Percentiles rank a stretch among this genome's conserved stretches.
Evolutionary conservation across 2,113 vertebrate genomes (phyloP).

Genomic region (Pogonocichla stellata): DNA sequence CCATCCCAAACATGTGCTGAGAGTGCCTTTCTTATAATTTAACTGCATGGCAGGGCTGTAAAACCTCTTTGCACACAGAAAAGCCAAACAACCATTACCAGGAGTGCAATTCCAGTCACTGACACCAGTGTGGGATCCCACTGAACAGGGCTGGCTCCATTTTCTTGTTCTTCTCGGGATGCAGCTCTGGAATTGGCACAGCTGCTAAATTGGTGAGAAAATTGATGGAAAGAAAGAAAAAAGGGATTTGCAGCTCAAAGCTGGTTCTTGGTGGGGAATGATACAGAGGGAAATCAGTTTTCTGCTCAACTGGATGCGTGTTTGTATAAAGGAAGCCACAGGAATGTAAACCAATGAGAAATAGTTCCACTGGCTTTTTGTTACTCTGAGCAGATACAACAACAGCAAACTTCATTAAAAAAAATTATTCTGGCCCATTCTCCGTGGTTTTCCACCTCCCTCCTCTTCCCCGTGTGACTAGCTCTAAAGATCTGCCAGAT

Average conservation of each 20-base stretch:
- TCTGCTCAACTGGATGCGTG: neutral
- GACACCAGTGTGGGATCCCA: neutral
- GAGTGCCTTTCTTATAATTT: neutral
- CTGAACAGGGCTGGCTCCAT: neutral
- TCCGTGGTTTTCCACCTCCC: neutral
- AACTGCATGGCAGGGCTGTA: neutral
- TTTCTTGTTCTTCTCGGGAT: neutral
- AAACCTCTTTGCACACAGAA: neutral
- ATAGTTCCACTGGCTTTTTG: neutral
- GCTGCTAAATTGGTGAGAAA: neutral
- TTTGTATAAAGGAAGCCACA: neutral
- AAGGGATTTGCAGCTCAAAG: neutral
- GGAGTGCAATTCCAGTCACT: neutral
- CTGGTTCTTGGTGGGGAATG: neutral
- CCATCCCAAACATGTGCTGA: neutral
- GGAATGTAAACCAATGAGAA: neutral
- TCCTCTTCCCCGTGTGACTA: neutral
- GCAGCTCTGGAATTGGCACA: neutral
- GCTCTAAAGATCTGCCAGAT: constrained; percentile 7
- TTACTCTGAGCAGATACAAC: neutral
- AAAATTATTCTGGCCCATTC: neutral
- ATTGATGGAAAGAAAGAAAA: neutral
- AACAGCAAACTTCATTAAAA: neutral
- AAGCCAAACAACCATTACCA: neutral
- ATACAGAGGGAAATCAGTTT: neutral